These are phyloP conservation scores for Macropis europaea DNA, from an alignment of 2,888 invertebrate genomes.

Conservation along the genomic window DNA sequence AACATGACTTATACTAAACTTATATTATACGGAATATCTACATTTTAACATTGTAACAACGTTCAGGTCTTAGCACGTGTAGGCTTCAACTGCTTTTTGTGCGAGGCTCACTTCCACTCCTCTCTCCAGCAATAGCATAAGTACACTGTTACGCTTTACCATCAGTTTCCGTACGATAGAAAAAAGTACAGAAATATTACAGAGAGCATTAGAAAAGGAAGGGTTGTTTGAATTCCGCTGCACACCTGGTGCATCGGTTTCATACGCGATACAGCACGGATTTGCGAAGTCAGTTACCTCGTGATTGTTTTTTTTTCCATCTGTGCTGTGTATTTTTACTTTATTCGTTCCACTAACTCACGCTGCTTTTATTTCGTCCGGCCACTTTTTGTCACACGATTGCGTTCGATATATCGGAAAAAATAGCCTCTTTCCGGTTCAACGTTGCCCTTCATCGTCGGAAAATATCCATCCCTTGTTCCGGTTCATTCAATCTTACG, in stretches of 20 bases:
- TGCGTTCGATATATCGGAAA: background rate
- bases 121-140: too few species aligned
- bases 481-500: too few species aligned
- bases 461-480: too few species aligned
- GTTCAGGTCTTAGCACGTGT: too few species aligned
- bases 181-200: slow-evolving; percentile 11
- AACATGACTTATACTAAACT: too few species aligned
- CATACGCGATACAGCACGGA: background rate
- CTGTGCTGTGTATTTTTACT: background rate
- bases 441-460: background rate
- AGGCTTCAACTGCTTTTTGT: too few species aligned
- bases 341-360: slow-evolving; percentile 1
- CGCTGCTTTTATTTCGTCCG: slow-evolving; percentile 1
- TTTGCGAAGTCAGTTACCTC: slow-evolving; percentile 21
- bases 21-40: too few species aligned
- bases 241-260: slow-evolving; percentile 23
- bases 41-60: too few species aligned
- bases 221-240: background rate
- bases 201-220: background rate
- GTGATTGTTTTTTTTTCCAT: slow-evolving; percentile 1
- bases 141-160: too few species aligned
- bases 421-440: background rate
- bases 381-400: background rate
- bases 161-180: background rate
- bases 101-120: too few species aligned